These are phyloP conservation scores for Conistra vaccinii DNA, from an alignment of 2,888 invertebrate species.

Conservation along the genomic window DNA sequence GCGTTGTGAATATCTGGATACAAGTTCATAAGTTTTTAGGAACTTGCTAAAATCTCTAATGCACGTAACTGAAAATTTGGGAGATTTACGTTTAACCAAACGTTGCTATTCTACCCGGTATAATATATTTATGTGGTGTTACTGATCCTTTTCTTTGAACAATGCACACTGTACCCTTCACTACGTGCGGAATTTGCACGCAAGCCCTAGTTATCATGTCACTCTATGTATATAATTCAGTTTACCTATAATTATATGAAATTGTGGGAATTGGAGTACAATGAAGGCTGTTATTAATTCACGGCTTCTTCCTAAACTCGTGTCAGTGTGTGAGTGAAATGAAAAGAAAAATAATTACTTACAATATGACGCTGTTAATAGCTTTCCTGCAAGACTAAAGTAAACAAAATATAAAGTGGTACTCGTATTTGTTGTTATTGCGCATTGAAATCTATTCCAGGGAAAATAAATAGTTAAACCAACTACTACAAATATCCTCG, in stretches of 20 bases:
- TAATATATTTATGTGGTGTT: background rate
- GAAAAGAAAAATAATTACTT: slow-evolving; percentile 14
- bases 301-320: background rate
- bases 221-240: background rate
- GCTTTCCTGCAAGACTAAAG: background rate
- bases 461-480: background rate
- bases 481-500: background rate
- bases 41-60: background rate
- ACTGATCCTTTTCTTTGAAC: background rate
- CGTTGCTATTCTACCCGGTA: background rate
- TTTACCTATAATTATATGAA: slow-evolving; percentile 13
- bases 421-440: background rate
- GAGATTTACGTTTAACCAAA: background rate
- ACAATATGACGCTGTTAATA: background rate
- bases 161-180: background rate
- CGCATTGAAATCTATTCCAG: background rate
- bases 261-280: slow-evolving; percentile 38
- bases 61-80: background rate
- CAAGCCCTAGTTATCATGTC: slow-evolving; percentile 9
- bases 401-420: background rate
- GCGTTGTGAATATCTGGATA: background rate
- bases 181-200: background rate
- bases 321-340: slow-evolving; percentile 4
- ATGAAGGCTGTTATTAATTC: slow-evolving; percentile 19
- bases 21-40: background rate